Evolutionary conservation across 1,140 invertebrate species (phyloP), one percentile per base, ranked within the genome.

Genomic region (Bombus breviceps): DNA sequence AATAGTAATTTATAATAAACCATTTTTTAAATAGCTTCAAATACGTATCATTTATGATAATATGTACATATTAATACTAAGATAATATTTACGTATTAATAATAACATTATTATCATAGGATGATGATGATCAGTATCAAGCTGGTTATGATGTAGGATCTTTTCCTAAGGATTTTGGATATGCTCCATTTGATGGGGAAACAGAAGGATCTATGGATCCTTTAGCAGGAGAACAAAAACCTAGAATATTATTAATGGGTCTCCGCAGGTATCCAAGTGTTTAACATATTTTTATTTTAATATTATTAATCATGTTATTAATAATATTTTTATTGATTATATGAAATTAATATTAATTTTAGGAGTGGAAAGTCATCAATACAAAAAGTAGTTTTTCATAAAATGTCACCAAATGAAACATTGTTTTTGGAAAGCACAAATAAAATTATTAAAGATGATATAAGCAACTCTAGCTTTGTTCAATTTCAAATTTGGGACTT

Each of bases 401-500:
- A 99, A 96, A 99, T 99, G 98, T 99, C 99, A 22, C 99, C 99
- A 15, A 99, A 99, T 96, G 99, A 99, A 96, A 99, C 99, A 8
- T 95, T 99, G n/a, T 99, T 99, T 92, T 95, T 99, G 64, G 99
- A 99, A 95, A 99, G 98, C 89, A 99, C 99, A 81, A 99, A 99
- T 94, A 99, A 99, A 96, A 99, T 99, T 89, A 98, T 99, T 6
- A 99, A 99, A 96, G 99, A 99, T 95, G 98, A 99, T 96, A 98
- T 98, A 85, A 98, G 98, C 88, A 99, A 99, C 93, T 98, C 98
- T 86, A 99, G 99, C 91, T 99, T 99, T 96, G 99, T 99, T 57
- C 99, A 99, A 93, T 99, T 99, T 96, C 98, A 99, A 97, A 99
- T 99, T 88, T 99, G 99, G 98, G 99, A 99, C 95, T 99, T 99